phyloP scores from a whole-genome alignment of 2,113 vertebrate species.

The Toxotes chatareus region DNA sequence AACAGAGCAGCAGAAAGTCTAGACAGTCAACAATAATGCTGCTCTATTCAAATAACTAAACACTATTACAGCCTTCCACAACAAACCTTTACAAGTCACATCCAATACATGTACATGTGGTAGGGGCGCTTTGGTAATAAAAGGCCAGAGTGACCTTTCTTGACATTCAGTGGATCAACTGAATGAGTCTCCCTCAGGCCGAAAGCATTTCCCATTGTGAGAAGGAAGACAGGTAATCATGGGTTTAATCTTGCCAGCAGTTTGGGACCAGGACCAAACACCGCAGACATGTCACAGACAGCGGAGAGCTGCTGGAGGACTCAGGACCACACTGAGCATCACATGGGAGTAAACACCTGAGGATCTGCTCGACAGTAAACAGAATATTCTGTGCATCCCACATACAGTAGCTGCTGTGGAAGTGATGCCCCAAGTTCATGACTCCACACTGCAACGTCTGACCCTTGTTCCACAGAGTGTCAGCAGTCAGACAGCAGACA shows the following conservation, averaged over 20 bases:
- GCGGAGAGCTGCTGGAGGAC: constrained; percentile 8
- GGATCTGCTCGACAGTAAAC: background rate
- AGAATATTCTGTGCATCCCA: background rate
- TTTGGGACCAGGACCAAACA: constrained; percentile 39
- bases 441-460: background rate
- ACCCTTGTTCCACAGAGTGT: constrained; percentile 18
- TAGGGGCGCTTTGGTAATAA: constrained; percentile 32
- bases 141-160: constrained; percentile 39
- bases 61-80: constrained; percentile 4
- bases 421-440: background rate
- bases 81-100: constrained; percentile 23
- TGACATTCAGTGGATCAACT: constrained; percentile 48
- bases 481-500: constrained; percentile 51
- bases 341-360: background rate
- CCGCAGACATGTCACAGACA: constrained; percentile 62
- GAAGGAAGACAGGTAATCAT: constrained; percentile 32
- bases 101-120: constrained; percentile 24
- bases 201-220: constrained; percentile 33
- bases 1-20: background rate
- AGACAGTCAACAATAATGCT: constrained; percentile 3
- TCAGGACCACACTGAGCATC: background rate
- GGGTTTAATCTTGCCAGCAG: constrained; percentile 26
- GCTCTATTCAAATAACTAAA: constrained; percentile 9
- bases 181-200: constrained; percentile 43
- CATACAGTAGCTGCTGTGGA: background rate